A percentile compares a stretch with the other conserved stretches of the same genome.
Evolutionary conservation across 1,140 invertebrate species (phyloP).

Genomic region (Microvelia longipes): DNA sequence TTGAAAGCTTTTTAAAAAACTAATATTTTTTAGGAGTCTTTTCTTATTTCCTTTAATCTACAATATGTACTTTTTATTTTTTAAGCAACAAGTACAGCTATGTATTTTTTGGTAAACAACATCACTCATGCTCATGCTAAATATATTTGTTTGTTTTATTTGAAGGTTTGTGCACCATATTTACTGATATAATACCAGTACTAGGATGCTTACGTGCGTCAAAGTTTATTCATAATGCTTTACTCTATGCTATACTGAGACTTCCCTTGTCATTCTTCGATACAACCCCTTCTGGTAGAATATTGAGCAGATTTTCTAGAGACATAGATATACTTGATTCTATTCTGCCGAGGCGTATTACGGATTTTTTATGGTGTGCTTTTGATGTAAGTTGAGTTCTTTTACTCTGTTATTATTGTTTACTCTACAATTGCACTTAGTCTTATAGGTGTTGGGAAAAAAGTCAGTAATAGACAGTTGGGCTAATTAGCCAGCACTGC

Average conservation of each 20-base stretch:
- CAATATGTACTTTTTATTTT: no score
- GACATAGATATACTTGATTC: slow-evolving; percentile 34
- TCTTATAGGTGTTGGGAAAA: no score
- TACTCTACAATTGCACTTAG: no score
- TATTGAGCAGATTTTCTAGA: slow-evolving; percentile 36
- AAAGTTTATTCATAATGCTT: slow-evolving; percentile 40
- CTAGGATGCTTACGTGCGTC: slow-evolving; percentile 11
- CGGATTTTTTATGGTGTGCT: slow-evolving; percentile 6
- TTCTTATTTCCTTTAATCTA: no score
- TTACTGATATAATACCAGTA: slow-evolving; percentile 37
- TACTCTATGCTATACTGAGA: slow-evolving; percentile 59
- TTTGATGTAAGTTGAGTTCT: slow-evolving; percentile 4
- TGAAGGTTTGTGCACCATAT: slow-evolving; percentile 36
- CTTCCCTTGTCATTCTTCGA: slow-evolving; percentile 71
- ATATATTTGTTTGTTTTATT: no score
- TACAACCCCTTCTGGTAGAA: slow-evolving; percentile 62
- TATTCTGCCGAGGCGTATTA: slow-evolving; percentile 17
- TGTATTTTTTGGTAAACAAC: no score
- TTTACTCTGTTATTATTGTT: neutral
- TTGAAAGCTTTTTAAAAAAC: no score
- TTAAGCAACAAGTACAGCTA: no score
- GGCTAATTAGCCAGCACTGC: no score
- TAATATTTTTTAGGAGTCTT: no score
- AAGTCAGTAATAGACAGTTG: no score
- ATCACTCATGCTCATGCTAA: no score